These are phyloP conservation scores for Pogonocichla stellata DNA, from an alignment of 2,113 vertebrate species.

Conservation along the genomic window DNA sequence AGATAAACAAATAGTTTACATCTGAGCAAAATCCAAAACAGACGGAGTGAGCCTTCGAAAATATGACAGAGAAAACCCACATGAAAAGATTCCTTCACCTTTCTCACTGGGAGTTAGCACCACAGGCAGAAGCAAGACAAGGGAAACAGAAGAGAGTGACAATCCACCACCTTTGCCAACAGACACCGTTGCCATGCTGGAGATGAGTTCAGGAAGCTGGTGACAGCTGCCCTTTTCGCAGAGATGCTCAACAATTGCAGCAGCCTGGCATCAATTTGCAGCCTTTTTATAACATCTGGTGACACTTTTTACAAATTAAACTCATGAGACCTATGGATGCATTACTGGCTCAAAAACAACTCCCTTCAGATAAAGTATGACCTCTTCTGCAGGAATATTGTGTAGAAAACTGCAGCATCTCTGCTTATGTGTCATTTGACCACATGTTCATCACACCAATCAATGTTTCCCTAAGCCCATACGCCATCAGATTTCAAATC, in stretches of 20 bases:
- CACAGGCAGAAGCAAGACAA: neutral
- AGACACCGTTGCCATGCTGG: neutral
- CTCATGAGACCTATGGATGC: neutral
- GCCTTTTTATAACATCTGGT: neutral
- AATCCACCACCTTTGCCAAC: neutral
- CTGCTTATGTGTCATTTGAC: neutral
- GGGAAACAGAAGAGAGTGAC: neutral
- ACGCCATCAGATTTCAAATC: neutral
- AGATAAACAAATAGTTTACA: conserved; percentile 4
- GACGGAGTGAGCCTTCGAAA: neutral
- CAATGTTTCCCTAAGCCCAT: neutral
- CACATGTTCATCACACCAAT: conserved; percentile 1
- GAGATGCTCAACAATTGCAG: neutral
- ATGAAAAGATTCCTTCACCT: neutral
- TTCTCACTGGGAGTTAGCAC: neutral
- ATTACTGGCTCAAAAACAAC: neutral
- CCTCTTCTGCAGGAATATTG: neutral
- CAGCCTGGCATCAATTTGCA: neutral
- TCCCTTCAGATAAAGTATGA: neutral
- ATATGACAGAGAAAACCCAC: neutral
- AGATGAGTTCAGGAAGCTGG: neutral
- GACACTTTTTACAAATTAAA: neutral
- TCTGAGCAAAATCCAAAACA: neutral
- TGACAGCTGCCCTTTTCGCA: neutral
- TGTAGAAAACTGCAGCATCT: neutral